Evolutionary conservation across 2,797 vertebrate genomes (phyloP), one percentile per base, ranked within the genome.

Genomic region (Falco cherrug): DNA sequence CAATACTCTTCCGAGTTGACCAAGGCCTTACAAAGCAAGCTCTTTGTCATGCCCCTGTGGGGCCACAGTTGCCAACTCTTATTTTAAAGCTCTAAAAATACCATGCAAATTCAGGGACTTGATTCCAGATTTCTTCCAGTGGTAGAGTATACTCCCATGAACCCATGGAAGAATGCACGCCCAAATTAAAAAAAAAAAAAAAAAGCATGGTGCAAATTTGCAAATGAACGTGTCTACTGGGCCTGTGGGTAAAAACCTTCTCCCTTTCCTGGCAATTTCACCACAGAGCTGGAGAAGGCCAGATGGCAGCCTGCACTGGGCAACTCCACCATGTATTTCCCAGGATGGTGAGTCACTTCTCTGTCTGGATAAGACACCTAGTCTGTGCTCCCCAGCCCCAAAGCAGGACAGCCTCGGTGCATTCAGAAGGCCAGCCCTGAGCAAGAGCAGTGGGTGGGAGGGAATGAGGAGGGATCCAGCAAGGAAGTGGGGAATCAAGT

Each of bases 31-130:
- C 59, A 79, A 82, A 93, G 47, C 3, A 7, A 92, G 47, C 3
- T 87, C 24, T 37, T 82, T n/a, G 20, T 48, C 51, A 33, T 54
- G 68, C 9, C 51, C 47, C 5, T 24, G 33, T 4, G 5, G 9
- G 59, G 10, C 21, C 74, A 57, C 19, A 25, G 29, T 7, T 65
- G 73, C 43, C 65, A 76, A 3, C 4, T 53, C 64, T 43, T n/a
- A 17, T 53, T 75, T 89, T 29, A 24, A 80, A 87, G 29, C 3
- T 87, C 92, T 83, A 31, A 59, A 57, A 83, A 39, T 11, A 31
- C 17, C 12, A 2, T 6, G 10, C 0, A 0, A 68, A 68, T 10
- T 51, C n/a, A 60, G 50, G 43, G 53, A 53, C 25, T 25, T 64
- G n/a, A 60, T 61, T 56, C 13, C 69, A 33, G 16, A 2, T 70